Evolutionary conservation across 2,888 invertebrate species (phyloP).

Genomic region (Trilocha varians): DNA sequence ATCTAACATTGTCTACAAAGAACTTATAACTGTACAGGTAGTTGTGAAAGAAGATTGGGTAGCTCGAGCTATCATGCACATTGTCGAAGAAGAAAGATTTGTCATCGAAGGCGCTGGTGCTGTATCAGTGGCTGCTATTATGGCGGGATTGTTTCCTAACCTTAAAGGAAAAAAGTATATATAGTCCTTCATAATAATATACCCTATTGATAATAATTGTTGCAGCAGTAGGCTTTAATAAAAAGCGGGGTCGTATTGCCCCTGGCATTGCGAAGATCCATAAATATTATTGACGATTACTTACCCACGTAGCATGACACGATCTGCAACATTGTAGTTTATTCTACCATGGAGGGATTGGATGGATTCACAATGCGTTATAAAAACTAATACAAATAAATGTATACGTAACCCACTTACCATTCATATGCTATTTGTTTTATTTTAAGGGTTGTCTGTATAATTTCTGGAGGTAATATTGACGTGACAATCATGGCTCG

Average conservation of each 20-base stretch:
- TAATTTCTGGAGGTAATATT: constrained; percentile 91
- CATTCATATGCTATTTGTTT: not conserved
- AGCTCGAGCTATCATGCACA: constrained; percentile 83
- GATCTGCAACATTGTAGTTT: too few relatives aligned
- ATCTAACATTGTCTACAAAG: not conserved
- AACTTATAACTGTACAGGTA: constrained; percentile 46
- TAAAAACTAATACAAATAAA: too few relatives aligned
- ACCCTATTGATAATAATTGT: too few relatives aligned
- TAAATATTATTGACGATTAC: too few relatives aligned
- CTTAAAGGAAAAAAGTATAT: constrained; percentile 85
- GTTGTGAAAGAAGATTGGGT: constrained; percentile 91
- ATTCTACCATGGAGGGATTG: too few relatives aligned
- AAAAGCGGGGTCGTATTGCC: too few relatives aligned
- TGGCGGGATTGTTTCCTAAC: constrained; percentile 85
- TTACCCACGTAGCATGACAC: too few relatives aligned
- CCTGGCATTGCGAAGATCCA: too few relatives aligned
- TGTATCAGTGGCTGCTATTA: constrained; percentile 82
- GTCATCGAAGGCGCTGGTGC: constrained; percentile 94
- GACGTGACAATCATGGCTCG: constrained; percentile 91
- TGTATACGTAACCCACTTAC: too few relatives aligned
- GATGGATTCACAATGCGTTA: too few relatives aligned
- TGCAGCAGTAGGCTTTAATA: too few relatives aligned
- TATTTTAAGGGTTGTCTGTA: constrained; percentile 80
- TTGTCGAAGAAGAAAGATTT: constrained; percentile 87
- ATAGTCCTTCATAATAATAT: not conserved